phyloP scores from a whole-genome alignment of 2,113 vertebrate species.

The Turdus rufiventris region DNA sequence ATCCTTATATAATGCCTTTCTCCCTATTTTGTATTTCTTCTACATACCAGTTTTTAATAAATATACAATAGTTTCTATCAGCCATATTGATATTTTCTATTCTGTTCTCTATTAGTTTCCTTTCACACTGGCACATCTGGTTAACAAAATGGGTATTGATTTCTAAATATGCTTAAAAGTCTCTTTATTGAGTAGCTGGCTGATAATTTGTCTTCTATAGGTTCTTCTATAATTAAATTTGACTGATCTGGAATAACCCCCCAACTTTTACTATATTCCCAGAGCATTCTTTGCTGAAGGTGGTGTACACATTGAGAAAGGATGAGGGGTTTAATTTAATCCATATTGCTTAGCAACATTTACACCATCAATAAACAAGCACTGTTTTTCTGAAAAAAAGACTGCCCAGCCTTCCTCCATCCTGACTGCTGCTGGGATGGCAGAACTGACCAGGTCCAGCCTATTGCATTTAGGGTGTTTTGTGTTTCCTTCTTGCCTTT shows the following conservation, averaged over 20 bases:
- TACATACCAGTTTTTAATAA: not conserved
- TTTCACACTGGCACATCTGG: not conserved
- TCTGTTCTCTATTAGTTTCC: not conserved
- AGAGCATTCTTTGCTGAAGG: not conserved
- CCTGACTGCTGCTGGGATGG: not conserved
- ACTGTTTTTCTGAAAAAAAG: not conserved
- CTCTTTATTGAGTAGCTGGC: not conserved
- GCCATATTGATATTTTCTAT: not conserved
- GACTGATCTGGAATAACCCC: not conserved
- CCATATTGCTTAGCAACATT: not conserved
- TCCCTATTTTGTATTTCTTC: not conserved
- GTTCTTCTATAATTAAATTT: not conserved
- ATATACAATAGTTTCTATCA: not conserved
- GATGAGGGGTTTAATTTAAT: not conserved
- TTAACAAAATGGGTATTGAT: constrained; percentile 11
- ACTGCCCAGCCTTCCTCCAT: not conserved
- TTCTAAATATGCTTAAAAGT: not conserved
- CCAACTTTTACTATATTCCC: not conserved
- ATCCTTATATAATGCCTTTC: not conserved
- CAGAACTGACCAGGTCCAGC: not conserved
- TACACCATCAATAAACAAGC: not conserved
- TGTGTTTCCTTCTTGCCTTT: not conserved
- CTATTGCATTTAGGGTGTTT: not conserved
- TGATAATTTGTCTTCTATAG: not conserved
- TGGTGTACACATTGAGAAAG: not conserved